Evolutionary conservation across 2,113 vertebrate genomes (phyloP).

Genomic region (Puntigrus tetrazona): DNA sequence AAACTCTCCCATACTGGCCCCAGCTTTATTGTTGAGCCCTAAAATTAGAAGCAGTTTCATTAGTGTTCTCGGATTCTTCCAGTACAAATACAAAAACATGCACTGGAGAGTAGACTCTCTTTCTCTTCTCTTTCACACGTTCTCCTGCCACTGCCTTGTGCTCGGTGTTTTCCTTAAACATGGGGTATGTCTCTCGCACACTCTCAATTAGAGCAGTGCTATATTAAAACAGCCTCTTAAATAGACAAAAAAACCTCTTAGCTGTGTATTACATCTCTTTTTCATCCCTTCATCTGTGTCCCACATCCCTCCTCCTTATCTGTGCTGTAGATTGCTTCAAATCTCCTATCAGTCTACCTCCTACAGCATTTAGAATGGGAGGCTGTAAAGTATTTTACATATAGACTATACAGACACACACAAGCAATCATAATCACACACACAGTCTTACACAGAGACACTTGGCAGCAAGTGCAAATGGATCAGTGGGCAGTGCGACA

Average conservation of each 20-base stretch:
- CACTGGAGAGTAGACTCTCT: background rate
- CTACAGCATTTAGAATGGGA: background rate
- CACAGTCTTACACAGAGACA: slow-evolving; percentile 7
- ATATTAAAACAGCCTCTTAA: slow-evolving; percentile 31
- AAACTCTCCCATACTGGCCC: background rate
- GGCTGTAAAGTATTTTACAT: background rate
- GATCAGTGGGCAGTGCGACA: slow-evolving; percentile 33
- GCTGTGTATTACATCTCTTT: background rate
- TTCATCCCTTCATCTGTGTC: background rate
- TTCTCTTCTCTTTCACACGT: background rate
- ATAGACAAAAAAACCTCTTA: background rate
- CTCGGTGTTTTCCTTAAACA: slow-evolving; percentile 27
- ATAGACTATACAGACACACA: background rate
- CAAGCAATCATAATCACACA: background rate
- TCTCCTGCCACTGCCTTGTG: background rate
- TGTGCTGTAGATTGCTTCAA: background rate
- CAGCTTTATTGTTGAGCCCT: background rate
- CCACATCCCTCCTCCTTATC: background rate
- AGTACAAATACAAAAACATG: slow-evolving; percentile 5
- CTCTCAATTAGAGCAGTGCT: slow-evolving; percentile 35
- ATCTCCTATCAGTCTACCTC: background rate
- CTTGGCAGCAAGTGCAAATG: slow-evolving; percentile 2
- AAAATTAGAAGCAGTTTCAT: background rate
- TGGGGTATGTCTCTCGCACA: background rate
- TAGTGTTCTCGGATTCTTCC: background rate